Conservation (phyloP, 2,797 vertebrate genomes). For the Neoniphon sammara region DNA sequence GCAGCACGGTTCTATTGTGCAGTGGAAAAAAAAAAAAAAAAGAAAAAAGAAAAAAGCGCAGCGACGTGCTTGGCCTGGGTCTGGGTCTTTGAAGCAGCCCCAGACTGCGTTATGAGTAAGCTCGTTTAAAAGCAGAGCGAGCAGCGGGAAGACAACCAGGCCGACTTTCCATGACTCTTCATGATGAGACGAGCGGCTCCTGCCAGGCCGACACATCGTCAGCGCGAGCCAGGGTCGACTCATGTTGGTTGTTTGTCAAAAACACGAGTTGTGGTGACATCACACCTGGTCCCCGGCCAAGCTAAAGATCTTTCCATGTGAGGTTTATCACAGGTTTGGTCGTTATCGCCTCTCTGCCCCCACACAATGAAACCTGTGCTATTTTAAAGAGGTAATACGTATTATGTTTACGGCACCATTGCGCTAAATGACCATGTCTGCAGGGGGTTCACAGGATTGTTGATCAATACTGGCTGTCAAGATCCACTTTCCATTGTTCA, state of each 20-base stretch:
- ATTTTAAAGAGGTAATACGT: background rate
- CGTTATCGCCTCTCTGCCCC: constrained; percentile 10
- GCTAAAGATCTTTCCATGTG: constrained; percentile 29
- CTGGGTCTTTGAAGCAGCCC: constrained; percentile 22
- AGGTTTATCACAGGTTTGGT: constrained; percentile 24
- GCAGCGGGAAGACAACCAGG: constrained; percentile 38
- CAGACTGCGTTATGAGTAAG: constrained; percentile 42
- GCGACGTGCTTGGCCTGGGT: background rate
- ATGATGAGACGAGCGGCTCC: constrained; percentile 27
- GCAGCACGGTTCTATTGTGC: background rate
- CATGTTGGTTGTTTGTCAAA: background rate
- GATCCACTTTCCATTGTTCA: no score
- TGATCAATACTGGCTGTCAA: no score
- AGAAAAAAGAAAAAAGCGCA: background rate
- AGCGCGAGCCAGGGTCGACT: background rate
- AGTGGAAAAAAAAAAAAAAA: background rate
- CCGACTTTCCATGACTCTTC: constrained; percentile 61
- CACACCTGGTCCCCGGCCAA: constrained; percentile 36
- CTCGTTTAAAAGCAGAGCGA: constrained; percentile 37
- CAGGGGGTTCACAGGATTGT: no score
- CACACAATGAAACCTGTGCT: background rate
- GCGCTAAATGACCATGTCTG: background rate
- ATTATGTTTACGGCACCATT: no score
- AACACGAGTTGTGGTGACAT: constrained; percentile 31
- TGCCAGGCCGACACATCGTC: constrained; percentile 18